Base-by-base conservation (phyloP, 2,888 invertebrate species). In the Coleophora flavipennella region DNA sequence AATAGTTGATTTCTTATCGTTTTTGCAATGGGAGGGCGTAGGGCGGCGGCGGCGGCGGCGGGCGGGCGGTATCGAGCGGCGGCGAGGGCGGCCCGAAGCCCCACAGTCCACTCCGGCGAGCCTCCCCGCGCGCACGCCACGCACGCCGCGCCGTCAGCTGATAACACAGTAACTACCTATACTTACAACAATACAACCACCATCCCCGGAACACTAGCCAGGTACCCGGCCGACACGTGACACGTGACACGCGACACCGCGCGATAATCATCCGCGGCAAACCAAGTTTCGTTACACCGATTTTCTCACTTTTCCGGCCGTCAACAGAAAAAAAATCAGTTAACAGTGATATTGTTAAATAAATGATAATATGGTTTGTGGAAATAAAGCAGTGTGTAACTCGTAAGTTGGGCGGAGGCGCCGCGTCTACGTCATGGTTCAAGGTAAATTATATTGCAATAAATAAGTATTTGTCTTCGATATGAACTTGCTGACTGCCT, bases 1-100 rank as follows among this genome's bases (percentile, higher is more conserved):
- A 67, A 61, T 60, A 61, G 63, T 66, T 59, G 60, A 65, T 55
- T 67, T 66, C 71, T 63, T 65, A 60, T 62, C 69, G 71, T 68
- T 74, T 76, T 78, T 70, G 75, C 70, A 72, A 76, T 74, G 73
- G 80, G 79, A 74, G 78, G 81, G 78, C 68, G 80, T 20, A 4
- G 3, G 6, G 60, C 67, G 67, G 77, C 66, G 62, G 70, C 75
- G 80, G 79, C 11, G 20, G 35, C 26, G 26, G 25, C 26, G 20
- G 20, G 26, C 70, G 79, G 76, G 79, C 72, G 79, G 78, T 79
- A 78, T 71, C 66, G 67, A 76, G 65, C 65, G 57, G 55, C 59
- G 50, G 26, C 59, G 50, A 13, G 8, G 33, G 11, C 4, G 4
- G 29, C 29, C 10, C 43, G 79, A 73, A 79, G 80, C 78, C 77